These are phyloP conservation scores for Brachirus orientalis DNA, from an alignment of 2,113 vertebrate genomes.

Conservation along the genomic window DNA sequence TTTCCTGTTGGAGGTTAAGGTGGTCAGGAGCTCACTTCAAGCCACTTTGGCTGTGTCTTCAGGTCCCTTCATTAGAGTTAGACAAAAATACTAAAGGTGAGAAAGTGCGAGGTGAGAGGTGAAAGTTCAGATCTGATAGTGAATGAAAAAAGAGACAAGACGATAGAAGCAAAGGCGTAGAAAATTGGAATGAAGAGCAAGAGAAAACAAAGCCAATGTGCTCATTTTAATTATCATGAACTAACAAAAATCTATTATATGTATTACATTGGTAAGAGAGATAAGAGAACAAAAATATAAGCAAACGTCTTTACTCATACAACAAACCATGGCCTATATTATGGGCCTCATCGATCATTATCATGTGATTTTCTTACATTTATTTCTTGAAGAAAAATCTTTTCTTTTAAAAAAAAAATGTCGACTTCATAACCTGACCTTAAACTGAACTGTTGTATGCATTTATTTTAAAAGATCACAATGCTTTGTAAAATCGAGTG, in stretches of 20 bases:
- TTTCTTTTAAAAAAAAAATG: too few relatives aligned
- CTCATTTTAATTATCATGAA: background rate
- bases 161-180: background rate
- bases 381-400: too few relatives aligned
- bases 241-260: background rate
- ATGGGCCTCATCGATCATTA: too few relatives aligned
- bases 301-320: too few relatives aligned
- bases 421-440: too few relatives aligned
- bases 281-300: background rate
- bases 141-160: constrained; percentile 1
- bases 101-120: constrained; percentile 5
- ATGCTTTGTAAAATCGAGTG: too few relatives aligned
- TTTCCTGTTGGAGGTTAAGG: constrained; percentile 45
- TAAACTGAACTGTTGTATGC: too few relatives aligned
- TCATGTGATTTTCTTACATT: too few relatives aligned
- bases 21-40: constrained; percentile 24
- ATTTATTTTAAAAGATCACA: too few relatives aligned
- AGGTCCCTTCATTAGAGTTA: constrained; percentile 30
- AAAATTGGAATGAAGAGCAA: background rate
- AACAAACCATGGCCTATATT: too few relatives aligned
- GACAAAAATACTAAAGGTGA: background rate
- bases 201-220: too few relatives aligned
- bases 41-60: constrained; percentile 19
- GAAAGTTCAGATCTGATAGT: background rate
- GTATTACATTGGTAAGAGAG: constrained; percentile 14